These are phyloP conservation scores for Pyrochroa serraticornis DNA, from an alignment of 2,888 invertebrate genomes.

Conservation along the genomic window DNA sequence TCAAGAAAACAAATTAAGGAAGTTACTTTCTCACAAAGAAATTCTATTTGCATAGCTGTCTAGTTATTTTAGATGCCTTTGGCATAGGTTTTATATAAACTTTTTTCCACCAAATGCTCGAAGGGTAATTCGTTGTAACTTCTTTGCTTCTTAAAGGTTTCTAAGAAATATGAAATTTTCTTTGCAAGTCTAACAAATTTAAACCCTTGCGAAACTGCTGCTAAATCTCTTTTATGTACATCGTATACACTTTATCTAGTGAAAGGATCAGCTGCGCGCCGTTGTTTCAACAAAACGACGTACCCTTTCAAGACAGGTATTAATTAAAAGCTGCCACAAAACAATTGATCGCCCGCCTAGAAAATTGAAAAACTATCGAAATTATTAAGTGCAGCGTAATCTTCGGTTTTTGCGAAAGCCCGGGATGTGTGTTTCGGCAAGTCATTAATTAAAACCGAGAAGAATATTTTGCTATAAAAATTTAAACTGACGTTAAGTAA, in stretches of 20 bases:
- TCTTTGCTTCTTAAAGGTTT: conserved; percentile 2
- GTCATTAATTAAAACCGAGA: no score
- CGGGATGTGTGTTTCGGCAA: no score
- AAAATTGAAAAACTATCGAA: no score
- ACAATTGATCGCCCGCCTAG: no score
- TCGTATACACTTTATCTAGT: not conserved
- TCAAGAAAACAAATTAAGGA: conserved; percentile 29
- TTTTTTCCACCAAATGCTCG: conserved; percentile 7
- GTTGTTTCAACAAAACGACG: no score
- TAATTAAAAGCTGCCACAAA: no score
- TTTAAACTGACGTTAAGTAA: no score
- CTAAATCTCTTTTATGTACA: conserved; percentile 1
- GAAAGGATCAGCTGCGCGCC: not conserved
- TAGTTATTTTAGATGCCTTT: conserved; percentile 19
- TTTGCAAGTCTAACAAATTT: conserved; percentile 6
- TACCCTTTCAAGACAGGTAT: no score
- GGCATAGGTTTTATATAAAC: conserved; percentile 11
- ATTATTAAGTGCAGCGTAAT: no score
- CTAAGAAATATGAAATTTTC: conserved; percentile 9
- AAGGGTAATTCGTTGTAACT: conserved; percentile 2
- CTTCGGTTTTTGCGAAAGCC: no score
- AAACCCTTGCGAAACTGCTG: conserved; percentile 4
- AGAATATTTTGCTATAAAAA: no score
- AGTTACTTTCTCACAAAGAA: conserved; percentile 26
- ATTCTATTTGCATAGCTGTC: conserved; percentile 22